A percentile compares a stretch with the other conserved stretches of the same genome.
These are phyloP conservation scores for Atrina japonica DNA, from an alignment of 2,888 invertebrate genomes.

Conservation along the genomic window DNA sequence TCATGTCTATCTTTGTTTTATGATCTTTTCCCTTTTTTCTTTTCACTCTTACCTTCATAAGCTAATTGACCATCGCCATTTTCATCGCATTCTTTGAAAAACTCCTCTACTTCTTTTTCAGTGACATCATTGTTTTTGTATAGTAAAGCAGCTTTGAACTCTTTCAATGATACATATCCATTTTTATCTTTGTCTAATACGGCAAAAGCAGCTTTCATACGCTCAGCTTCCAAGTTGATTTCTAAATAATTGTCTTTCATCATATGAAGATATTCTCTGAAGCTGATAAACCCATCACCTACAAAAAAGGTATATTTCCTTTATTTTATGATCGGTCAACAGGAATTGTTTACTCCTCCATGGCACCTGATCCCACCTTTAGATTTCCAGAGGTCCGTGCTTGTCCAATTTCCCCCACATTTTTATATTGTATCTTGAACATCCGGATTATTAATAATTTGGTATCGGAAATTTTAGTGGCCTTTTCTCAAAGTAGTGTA, in stretches of 20 bases:
- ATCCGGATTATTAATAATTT: too few relatives aligned
- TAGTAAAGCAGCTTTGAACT: conserved; percentile 11
- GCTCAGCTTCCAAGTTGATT: conserved; percentile 19
- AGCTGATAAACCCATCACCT: conserved; percentile 22
- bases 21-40: too few relatives aligned
- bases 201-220: conserved; percentile 25
- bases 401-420: too few relatives aligned
- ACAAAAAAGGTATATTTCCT: too few relatives aligned
- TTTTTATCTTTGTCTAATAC: conserved; percentile 13
- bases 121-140: conserved; percentile 17
- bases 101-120: conserved; percentile 19
- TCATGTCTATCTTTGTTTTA: too few relatives aligned
- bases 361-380: too few relatives aligned
- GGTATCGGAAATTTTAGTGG: too few relatives aligned
- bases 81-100: conserved; percentile 18
- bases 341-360: too few relatives aligned
- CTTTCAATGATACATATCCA: conserved; percentile 10
- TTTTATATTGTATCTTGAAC: too few relatives aligned
- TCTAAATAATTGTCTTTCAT: conserved; percentile 17
- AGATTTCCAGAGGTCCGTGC: too few relatives aligned
- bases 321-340: too few relatives aligned
- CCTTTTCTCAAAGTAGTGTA: too few relatives aligned
- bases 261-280: conserved; percentile 16
- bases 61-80: conserved; percentile 10
- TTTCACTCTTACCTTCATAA: conserved; percentile 7